These are phyloP conservation scores for Vulpes lagopus DNA, from an alignment of 2,113 vertebrate species.

Conservation along the genomic window DNA sequence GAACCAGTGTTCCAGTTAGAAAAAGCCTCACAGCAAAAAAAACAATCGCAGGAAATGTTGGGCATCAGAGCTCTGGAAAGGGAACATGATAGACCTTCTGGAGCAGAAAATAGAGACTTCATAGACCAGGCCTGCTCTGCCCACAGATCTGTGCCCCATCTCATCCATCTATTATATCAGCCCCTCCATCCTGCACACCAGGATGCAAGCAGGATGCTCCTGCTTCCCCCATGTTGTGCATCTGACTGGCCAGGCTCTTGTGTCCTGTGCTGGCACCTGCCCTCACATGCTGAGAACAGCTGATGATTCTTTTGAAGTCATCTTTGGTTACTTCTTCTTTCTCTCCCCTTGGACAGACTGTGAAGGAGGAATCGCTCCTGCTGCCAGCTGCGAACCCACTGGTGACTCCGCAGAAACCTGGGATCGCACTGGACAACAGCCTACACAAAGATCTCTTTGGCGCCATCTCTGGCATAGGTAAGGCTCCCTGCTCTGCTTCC, in stretches of 20 bases:
- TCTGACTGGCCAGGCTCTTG: not conserved
- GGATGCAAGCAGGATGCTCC: too few species aligned
- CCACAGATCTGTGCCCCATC: not conserved
- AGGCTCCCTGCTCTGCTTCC: slow-evolving; percentile 1
- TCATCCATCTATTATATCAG: fast-evolving
- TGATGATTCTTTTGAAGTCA: not conserved
- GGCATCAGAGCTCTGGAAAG: not conserved
- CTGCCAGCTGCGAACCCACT: slow-evolving; percentile 87
- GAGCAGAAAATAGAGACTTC: not conserved
- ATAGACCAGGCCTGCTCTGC: not conserved
- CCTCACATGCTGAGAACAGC: not conserved
- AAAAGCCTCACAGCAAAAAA: not conserved
- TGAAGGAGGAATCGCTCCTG: slow-evolving; percentile 91
- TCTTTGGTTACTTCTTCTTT: slow-evolving; percentile 8
- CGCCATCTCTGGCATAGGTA: slow-evolving; percentile 98
- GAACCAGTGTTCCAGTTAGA: not conserved
- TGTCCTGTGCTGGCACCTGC: fast-evolving
- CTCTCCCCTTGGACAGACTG: slow-evolving; percentile 86
- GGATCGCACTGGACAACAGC: slow-evolving; percentile 92
- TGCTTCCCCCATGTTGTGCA: not conserved
- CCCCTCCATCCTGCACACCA: fast-evolving
- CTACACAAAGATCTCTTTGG: slow-evolving; percentile 98
- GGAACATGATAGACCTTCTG: not conserved
- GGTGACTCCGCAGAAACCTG: slow-evolving; percentile 94
- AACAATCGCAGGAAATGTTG: not conserved